Evolutionary conservation across 2,113 vertebrate genomes (phyloP), one percentile per base, ranked within the genome.

Genomic region (Ramphastos sulfuratus): DNA sequence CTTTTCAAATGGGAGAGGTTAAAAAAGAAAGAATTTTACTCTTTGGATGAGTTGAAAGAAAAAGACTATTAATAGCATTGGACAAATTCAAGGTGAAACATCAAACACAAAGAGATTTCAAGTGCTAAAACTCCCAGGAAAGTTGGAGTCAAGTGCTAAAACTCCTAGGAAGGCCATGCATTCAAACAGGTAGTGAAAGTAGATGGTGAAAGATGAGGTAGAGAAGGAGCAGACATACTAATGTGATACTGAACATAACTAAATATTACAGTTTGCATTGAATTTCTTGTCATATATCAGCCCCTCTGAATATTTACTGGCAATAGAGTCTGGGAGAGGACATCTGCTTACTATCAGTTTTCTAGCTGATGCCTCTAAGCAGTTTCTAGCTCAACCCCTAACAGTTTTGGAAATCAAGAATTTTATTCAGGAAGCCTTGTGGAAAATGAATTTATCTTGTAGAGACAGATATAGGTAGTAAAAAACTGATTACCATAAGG

Each of bases 401-500:
- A 4, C 8, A 23, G 55, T 39, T 44, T 52, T 12, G 71, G 28
- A 91, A 81, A 50, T 7, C 27, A 86, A 35, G 1, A 18, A 35
- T 20, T 73, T 39, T 35, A 67, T 44, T 86, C 70, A 46, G 89
- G 66, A 10, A 70, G 12, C 30, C 56, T 58, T 8, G 19, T 39
- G 3, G 11, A 35, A 84, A 86, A 69, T 6, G 0, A 50, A 31
- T 88, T 78, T 50, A 31, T 76, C 78, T 84, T 52, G 35, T 20
- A 55, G 19, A 85, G 69, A 75, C 23, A 31, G 61, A 76, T 28
- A 95, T 5, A 56, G 1, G 6, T 27, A 95, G 86, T 75, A 46
- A 93, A 95, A 79, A 90, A 82, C 3, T 61, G 75, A 78, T 87
- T 92, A 84, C 82, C 97, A 96, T 97, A 92, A 96, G 59, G 84